phyloP scores from a whole-genome alignment of 2,113 vertebrate genomes.

The Lycocorax pyrrhopterus region DNA sequence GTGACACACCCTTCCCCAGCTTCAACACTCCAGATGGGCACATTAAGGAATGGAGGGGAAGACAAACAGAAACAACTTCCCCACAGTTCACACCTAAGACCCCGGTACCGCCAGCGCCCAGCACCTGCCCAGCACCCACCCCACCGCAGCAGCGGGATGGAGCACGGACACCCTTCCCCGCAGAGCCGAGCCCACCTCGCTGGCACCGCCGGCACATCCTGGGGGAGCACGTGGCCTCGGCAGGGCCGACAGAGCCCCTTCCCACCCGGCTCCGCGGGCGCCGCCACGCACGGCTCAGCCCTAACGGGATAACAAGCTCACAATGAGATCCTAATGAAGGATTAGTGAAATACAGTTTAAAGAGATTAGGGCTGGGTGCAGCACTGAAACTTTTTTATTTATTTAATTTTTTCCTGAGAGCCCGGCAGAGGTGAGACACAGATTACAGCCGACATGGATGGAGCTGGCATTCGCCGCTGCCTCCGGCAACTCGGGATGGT shows the following conservation, averaged over 20 bases:
- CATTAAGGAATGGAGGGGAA: not conserved
- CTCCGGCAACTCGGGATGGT: rapidly evolving
- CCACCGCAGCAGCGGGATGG: rapidly evolving
- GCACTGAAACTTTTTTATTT: not conserved
- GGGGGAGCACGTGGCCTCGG: not conserved
- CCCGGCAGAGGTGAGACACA: not conserved
- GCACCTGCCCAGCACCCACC: no score
- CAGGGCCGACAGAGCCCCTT: not conserved
- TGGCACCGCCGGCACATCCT: rapidly evolving
- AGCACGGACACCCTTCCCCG: not conserved
- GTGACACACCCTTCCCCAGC: rapidly evolving
- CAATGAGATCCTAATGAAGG: constrained; percentile 59
- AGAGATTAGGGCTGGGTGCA: constrained; percentile 41
- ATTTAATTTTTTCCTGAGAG: not conserved
- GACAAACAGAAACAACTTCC: not conserved
- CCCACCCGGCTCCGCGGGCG: not conserved
- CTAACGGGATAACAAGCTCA: constrained; percentile 58
- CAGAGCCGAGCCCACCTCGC: not conserved
- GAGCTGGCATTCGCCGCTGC: rapidly evolving
- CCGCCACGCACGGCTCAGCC: not conserved
- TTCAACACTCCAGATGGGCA: not conserved
- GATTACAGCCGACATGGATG: not conserved
- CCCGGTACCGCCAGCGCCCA: rapidly evolving
- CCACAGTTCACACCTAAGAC: rapidly evolving
- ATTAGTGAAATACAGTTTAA: constrained; percentile 17